A percentile compares a stretch with the other conserved stretches of the same genome.
These are phyloP conservation scores for Drosophila engyochracea DNA, from an alignment of 2,888 invertebrate genomes.

Conservation along the genomic window DNA sequence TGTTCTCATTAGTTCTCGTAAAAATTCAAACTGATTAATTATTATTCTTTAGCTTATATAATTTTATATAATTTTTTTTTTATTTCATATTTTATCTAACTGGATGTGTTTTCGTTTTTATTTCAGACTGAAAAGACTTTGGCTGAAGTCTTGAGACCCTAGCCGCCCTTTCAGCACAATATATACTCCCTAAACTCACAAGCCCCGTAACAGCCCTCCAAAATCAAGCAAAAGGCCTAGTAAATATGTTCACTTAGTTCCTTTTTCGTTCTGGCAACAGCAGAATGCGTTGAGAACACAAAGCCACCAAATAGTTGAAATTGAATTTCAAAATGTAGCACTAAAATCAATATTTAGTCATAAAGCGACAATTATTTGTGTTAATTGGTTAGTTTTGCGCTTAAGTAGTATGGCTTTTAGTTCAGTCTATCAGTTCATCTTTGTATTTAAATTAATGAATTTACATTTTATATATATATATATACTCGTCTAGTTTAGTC, in stretches of 20 bases:
- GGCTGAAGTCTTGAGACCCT: slow-evolving; percentile 88
- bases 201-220: slow-evolving; percentile 12
- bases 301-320: slow-evolving; percentile 61
- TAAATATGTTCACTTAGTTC: slow-evolving; percentile 34
- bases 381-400: slow-evolving; percentile 40
- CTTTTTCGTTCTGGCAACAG: slow-evolving; percentile 27
- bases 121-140: slow-evolving; percentile 92
- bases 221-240: slow-evolving; percentile 12
- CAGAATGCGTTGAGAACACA: slow-evolving; percentile 25
- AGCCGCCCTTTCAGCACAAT: slow-evolving; percentile 62
- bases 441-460: slow-evolving; percentile 35
- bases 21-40: neutral
- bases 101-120: slow-evolving; percentile 9
- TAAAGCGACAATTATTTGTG: slow-evolving; percentile 52
- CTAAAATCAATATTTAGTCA: slow-evolving; percentile 55
- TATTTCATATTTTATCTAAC: slow-evolving; percentile 35
- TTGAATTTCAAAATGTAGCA: slow-evolving; percentile 59
- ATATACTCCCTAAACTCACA: slow-evolving; percentile 7
- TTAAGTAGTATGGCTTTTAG: slow-evolving; percentile 7
- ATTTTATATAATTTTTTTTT: slow-evolving; percentile 13
- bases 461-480: slow-evolving; percentile 28
- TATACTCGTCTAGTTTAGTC: slow-evolving; percentile 15
- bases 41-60: neutral
- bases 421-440: slow-evolving; percentile 9
- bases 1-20: neutral